phyloP scores from a whole-genome alignment of 2,888 invertebrate genomes.

The Choreutis nemorana region DNA sequence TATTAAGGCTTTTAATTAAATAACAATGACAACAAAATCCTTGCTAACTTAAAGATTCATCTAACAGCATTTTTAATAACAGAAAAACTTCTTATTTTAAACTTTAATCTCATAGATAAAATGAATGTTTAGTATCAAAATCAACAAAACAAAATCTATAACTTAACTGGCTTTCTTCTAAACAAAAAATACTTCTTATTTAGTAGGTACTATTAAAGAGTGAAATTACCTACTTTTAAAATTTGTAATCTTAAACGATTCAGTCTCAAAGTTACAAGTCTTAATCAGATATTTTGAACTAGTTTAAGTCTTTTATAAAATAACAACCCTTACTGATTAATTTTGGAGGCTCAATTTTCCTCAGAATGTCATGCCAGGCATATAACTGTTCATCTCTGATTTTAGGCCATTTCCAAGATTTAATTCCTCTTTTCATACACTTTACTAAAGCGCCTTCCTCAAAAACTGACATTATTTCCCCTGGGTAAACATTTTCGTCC shows the following conservation, averaged over 20 bases:
- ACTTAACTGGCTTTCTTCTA: slow-evolving; percentile 2
- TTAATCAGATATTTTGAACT: slow-evolving; percentile 3
- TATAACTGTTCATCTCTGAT: slow-evolving; percentile 12
- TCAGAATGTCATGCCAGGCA: slow-evolving; percentile 11
- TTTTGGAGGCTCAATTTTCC: slow-evolving; percentile 11
- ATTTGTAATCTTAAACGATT: slow-evolving; percentile 1
- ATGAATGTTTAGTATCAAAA: slow-evolving; percentile 1
- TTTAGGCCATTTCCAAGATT: slow-evolving; percentile 12
- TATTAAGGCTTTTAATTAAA: slow-evolving; percentile 4
- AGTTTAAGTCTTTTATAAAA: slow-evolving; percentile 5
- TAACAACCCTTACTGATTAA: slow-evolving; percentile 8
- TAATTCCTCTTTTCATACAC: slow-evolving; percentile 11
- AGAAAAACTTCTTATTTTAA: slow-evolving; percentile 3
- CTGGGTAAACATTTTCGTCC: slow-evolving; percentile 11
- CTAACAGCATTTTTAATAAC: slow-evolving; percentile 3
- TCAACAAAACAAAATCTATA: slow-evolving; percentile 3
- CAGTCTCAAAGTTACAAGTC: slow-evolving; percentile 6
- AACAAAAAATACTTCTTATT: slow-evolving; percentile 1
- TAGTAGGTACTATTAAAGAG: slow-evolving; percentile 2
- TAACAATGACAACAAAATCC: slow-evolving; percentile 4
- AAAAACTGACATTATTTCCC: slow-evolving; percentile 11
- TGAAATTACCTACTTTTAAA: slow-evolving; percentile 2
- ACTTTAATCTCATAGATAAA: slow-evolving; percentile 2
- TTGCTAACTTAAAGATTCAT: slow-evolving; percentile 3
- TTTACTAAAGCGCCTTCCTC: slow-evolving; percentile 12